Base-by-base conservation (phyloP, 2,797 vertebrate genomes). In the Enteromius mattozi region DNA sequence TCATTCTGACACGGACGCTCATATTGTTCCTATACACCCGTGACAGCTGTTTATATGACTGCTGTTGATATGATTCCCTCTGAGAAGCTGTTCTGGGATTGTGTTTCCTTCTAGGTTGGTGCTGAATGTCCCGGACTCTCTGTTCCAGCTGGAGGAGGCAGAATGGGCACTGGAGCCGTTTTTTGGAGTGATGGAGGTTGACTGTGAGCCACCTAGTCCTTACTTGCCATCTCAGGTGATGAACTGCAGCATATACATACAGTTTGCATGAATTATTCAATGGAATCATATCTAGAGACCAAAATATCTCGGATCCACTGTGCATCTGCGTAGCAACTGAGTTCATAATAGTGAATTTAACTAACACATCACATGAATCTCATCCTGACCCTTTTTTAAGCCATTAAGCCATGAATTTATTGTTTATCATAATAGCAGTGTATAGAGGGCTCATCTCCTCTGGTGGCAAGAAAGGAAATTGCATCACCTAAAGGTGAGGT, bases 81-180 rank as follows among this genome's bases (percentile, higher is more conserved):
- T 42, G 8, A 61, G 30, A 54, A 35, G 7, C 33, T 80, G n/a
- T 37, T 61, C 33, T 87, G 74, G 21, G 30, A 68, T 72, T 42
- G 16, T 82, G 0, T 14, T 83, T 42, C 68, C 70, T 42, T 47
- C 37, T 88, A 95, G 95, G 80, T 85, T 91, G 30, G 90, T 81
- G 27, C 85, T 95, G 86, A 92, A 95, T 72, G 84, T 96, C 40
- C 95, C 95, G 6, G 92, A 95, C 85, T 83, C 51, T 75, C 87
- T 96, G 86, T 68, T 85, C 45, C 86, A 93, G 83, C 93, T 97
- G 94, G 91, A 95, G 83, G 87, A 89, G 70, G 87, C 94, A 6
- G 96, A 96, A 83, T 91, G 93, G 81, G 96, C 96, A 3, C 94
- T 94, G 37, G 95, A 97, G 83, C 96, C 96, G 0, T 97, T 97